phyloP scores from a whole-genome alignment of 2,888 invertebrate genomes.

The Neoascia interrupta region DNA sequence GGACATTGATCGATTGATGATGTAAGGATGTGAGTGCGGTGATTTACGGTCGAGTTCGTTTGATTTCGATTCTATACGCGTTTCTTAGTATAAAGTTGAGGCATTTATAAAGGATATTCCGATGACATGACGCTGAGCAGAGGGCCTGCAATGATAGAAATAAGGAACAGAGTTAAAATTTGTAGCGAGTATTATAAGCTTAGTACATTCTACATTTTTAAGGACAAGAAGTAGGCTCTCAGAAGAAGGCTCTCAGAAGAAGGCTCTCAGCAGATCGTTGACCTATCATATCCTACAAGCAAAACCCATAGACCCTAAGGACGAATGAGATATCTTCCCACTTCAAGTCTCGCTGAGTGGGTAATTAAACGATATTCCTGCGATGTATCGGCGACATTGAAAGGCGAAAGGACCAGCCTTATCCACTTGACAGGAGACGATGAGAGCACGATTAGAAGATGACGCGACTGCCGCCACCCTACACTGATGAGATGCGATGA shows the following conservation, averaged over 20 bases:
- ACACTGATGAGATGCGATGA: constrained; percentile 32
- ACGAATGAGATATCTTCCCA: constrained; percentile 25
- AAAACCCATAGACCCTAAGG: too few relatives aligned
- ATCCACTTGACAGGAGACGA: constrained; percentile 43
- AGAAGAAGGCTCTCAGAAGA: too few relatives aligned
- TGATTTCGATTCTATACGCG: constrained; percentile 24
- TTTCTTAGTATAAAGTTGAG: constrained; percentile 7
- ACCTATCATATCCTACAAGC: constrained; percentile 53
- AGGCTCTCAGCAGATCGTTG: constrained; percentile 51
- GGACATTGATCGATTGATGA: constrained; percentile 38
- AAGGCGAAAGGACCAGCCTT: constrained; percentile 29
- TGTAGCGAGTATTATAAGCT: too few relatives aligned
- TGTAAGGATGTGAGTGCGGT: constrained; percentile 14
- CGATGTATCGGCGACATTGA: constrained; percentile 36
- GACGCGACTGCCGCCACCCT: constrained; percentile 1
- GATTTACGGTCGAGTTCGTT: constrained; percentile 3
- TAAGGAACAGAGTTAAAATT: too few relatives aligned
- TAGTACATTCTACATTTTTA: too few relatives aligned
- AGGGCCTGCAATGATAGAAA: constrained; percentile 22
- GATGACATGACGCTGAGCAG: constrained; percentile 31
- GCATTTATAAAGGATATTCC: constrained; percentile 25
- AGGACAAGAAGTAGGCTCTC: too few relatives aligned
- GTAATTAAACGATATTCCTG: constrained; percentile 61
- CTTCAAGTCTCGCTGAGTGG: constrained; percentile 19
- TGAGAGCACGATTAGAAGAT: constrained; percentile 5